Evolutionary conservation across 2,113 vertebrate genomes (phyloP).

Genomic region (Festucalex cinctus): DNA sequence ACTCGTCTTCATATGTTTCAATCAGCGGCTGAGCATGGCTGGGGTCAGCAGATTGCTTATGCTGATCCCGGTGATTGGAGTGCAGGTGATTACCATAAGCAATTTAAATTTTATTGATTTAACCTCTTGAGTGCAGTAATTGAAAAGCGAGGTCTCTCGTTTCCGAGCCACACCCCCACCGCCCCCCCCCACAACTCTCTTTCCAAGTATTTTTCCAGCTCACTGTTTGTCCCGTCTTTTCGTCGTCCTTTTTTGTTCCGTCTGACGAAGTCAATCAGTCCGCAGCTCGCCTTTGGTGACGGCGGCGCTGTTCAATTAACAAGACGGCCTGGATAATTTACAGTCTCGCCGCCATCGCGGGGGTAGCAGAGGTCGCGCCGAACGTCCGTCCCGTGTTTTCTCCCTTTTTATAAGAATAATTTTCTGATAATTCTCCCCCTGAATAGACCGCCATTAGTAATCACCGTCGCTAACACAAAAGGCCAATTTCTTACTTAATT

Average conservation of each 20-base stretch:
- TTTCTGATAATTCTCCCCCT: constrained; percentile 58
- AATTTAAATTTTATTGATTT: constrained; percentile 99
- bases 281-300: constrained; percentile 85
- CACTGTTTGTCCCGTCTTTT: constrained; percentile 30
- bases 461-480: constrained; percentile 61
- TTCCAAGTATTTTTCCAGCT: constrained; percentile 31
- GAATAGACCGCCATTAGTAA: constrained; percentile 56
- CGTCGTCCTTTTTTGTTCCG: neutral
- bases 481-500: constrained; percentile 63
- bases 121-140: constrained; percentile 88
- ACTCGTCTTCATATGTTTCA: constrained; percentile 83
- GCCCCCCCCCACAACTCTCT: neutral
- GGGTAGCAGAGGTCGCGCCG: constrained; percentile 16
- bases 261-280: constrained; percentile 75
- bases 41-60: constrained; percentile 92
- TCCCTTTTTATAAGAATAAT: constrained; percentile 69
- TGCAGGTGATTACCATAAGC: constrained; percentile 92
- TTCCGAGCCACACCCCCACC: neutral
- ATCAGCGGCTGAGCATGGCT: constrained; percentile 74
- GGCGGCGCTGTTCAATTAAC: constrained; percentile 91
- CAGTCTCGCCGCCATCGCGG: constrained; percentile 72
- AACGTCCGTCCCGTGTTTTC: constrained; percentile 56
- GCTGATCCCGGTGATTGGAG: constrained; percentile 91
- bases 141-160: constrained; percentile 76
- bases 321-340: constrained; percentile 78